phyloP scores from a whole-genome alignment of 2,888 invertebrate genomes.

The Uropetala carovei region DNA sequence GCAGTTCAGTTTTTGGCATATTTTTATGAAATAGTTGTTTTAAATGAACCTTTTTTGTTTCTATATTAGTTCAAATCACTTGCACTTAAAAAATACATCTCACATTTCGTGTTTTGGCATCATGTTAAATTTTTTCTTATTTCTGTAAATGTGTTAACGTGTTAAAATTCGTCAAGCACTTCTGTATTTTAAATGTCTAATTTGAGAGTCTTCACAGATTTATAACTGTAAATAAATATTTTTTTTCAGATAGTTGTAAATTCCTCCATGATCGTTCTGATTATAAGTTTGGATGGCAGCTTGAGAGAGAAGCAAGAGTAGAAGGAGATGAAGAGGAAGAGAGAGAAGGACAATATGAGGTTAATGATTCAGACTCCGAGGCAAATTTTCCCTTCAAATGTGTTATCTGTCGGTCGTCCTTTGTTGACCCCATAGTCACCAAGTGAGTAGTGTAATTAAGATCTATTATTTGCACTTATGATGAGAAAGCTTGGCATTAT shows the following conservation, averaged over 20 bases:
- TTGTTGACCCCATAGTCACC: constrained; percentile 92
- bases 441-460: constrained; percentile 81
- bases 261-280: constrained; percentile 99
- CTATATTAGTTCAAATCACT: no score
- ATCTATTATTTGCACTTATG: background rate
- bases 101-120: no score
- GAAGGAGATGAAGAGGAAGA: constrained; percentile 80
- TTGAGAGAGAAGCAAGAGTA: constrained; percentile 86
- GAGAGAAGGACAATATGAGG: constrained; percentile 90
- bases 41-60: background rate
- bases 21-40: constrained; percentile 26
- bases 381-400: constrained; percentile 94
- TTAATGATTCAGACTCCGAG: constrained; percentile 90
- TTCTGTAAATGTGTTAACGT: no score
- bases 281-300: constrained; percentile 99
- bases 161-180: no score
- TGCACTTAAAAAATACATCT: no score
- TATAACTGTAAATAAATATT: background rate
- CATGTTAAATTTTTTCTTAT: no score
- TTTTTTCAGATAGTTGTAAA: constrained; percentile 92
- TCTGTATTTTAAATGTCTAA: no score
- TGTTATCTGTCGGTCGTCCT: constrained; percentile 92
- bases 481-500: no score
- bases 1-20: constrained; percentile 48
- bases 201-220: no score